These are phyloP conservation scores for Patella depressa DNA, from an alignment of 2,888 invertebrate species.

Conservation along the genomic window DNA sequence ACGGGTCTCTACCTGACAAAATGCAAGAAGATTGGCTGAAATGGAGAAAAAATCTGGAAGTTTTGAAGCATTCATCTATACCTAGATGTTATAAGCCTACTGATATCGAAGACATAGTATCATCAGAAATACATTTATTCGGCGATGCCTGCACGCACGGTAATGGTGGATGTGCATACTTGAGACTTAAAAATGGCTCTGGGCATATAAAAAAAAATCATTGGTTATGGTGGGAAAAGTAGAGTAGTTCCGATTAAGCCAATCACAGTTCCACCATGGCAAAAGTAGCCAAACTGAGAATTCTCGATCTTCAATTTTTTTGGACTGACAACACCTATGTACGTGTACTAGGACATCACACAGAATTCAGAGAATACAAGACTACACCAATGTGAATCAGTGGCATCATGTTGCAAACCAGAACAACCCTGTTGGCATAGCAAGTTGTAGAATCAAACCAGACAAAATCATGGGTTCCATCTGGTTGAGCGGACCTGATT, in stretches of 20 bases:
- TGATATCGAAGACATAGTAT: not conserved
- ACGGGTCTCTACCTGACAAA: not conserved
- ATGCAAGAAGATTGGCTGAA: constrained; percentile 2
- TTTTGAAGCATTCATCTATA: not conserved
- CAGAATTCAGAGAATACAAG: not conserved
- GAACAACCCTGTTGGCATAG: not conserved
- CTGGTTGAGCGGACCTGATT: not conserved
- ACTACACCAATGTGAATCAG: not conserved
- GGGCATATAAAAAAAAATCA: not conserved
- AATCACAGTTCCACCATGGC: not conserved
- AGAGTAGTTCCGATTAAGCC: constrained; percentile 1
- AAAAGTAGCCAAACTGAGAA: not conserved
- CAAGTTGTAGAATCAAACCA: too few relatives aligned
- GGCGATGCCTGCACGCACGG: not conserved
- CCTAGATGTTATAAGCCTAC: constrained; percentile 10
- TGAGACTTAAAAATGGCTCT: not conserved
- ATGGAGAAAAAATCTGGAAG: not conserved
- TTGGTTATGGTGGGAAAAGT: constrained; percentile 14
- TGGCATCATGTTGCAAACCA: not conserved
- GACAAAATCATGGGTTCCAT: too few relatives aligned
- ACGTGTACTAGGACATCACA: not conserved
- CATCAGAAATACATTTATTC: not conserved
- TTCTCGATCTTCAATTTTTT: not conserved
- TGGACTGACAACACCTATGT: not conserved
- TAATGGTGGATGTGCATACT: not conserved